These are phyloP conservation scores for Circaetus cinerascens DNA, from an alignment of 2,113 vertebrate genomes.

Conservation along the genomic window DNA sequence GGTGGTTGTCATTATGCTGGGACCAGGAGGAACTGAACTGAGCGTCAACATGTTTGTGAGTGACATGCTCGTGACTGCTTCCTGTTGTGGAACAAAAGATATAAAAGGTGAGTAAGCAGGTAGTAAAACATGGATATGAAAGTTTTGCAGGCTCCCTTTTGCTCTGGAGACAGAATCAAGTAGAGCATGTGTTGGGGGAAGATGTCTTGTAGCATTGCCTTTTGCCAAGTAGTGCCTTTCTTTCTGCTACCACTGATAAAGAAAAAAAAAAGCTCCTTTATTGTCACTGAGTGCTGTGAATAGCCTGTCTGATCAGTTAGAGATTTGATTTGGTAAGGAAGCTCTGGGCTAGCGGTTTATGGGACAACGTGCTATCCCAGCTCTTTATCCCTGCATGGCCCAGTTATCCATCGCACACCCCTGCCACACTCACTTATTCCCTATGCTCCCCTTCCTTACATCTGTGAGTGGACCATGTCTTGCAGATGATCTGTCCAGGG, in stretches of 20 bases:
- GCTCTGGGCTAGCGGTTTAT: neutral
- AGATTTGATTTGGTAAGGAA: neutral
- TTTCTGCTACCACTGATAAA: neutral
- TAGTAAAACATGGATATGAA: neutral
- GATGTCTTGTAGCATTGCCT: neutral
- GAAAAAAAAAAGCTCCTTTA: neutral
- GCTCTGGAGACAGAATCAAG: neutral
- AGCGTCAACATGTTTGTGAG: neutral
- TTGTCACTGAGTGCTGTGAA: neutral
- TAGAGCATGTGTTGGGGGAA: neutral
- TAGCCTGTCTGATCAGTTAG: neutral
- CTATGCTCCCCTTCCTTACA: neutral
- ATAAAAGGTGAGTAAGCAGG: neutral
- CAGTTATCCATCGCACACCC: neutral
- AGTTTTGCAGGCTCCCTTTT: neutral
- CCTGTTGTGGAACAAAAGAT: neutral
- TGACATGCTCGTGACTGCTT: neutral
- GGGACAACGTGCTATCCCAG: neutral
- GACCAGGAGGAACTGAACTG: neutral
- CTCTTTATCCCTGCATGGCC: neutral
- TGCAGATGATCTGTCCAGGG: neutral
- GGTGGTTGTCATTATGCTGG: neutral
- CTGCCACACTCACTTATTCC: neutral
- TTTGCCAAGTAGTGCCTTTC: neutral
- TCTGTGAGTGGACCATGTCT: neutral